Percentiles rank a stretch among this genome's conserved stretches.
phyloP scores from a whole-genome alignment of 2,888 invertebrate genomes.

The Dasysyrphus tricinctus region DNA sequence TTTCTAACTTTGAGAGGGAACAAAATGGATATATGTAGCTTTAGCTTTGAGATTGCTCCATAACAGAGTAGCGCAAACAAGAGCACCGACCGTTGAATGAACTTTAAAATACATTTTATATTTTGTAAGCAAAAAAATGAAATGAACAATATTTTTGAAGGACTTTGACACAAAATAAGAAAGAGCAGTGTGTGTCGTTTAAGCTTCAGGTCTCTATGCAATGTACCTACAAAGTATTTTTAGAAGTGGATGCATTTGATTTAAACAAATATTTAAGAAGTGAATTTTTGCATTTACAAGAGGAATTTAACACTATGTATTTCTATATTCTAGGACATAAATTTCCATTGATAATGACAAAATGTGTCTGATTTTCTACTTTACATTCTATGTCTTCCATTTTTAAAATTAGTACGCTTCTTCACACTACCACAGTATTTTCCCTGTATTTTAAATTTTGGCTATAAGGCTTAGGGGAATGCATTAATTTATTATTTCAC shows the following conservation, averaged over 20 bases:
- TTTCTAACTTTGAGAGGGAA: constrained; percentile 31
- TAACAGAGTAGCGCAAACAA: neutral
- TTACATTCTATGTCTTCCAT: too few species aligned
- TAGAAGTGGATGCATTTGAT: neutral
- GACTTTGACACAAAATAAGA: constrained; percentile 10
- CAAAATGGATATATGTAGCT: constrained; percentile 12
- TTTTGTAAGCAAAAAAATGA: constrained; percentile 6
- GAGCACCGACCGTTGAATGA: constrained; percentile 11
- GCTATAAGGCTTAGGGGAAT: too few species aligned
- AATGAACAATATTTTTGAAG: constrained; percentile 20
- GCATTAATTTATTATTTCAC: too few species aligned
- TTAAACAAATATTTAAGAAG: neutral
- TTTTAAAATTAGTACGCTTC: too few species aligned
- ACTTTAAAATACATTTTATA: constrained; percentile 2
- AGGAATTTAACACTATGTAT: too few species aligned
- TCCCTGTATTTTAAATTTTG: too few species aligned
- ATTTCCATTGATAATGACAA: too few species aligned
- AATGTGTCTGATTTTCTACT: too few species aligned
- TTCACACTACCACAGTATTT: too few species aligned
- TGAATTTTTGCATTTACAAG: too few species aligned
- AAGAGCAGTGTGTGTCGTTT: neutral
- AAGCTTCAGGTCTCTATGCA: neutral
- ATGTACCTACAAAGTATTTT: too few species aligned
- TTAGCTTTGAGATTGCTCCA: constrained; percentile 9
- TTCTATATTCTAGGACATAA: too few species aligned